Evolutionary conservation across 1,140 invertebrate genomes (phyloP), one percentile per base, ranked within the genome.

Genomic region (Pseudomyrmex flavicornis): DNA sequence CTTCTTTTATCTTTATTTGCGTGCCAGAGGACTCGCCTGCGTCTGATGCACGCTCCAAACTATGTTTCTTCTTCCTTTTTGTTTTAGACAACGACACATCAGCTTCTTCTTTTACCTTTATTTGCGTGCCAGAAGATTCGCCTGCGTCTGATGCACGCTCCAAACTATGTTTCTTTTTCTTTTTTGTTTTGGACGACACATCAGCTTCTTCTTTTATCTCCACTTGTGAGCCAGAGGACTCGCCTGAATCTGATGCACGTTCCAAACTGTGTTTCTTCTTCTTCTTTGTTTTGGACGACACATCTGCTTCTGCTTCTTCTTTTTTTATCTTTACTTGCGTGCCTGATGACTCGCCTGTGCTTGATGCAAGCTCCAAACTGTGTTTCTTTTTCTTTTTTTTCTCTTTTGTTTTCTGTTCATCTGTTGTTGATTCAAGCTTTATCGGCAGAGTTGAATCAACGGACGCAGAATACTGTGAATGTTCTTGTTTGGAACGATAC

Each of bases 401-500:
- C 35, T 87, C 90, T 82, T 90, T 92, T 72, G 92, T 94, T 84
- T 88, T 93, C 61, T 69, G 91, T 46, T 85, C 90, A 88, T 80
- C 89, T 0, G 1, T 54, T 52, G 95, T 91, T 88, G 93, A 35
- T 92, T 94, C 84, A 88, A 89, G 93, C 61, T 95, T 95, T 2
- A 73, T 89, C n/a, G 95, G 93, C 44, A 96, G 85, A 13, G 96
- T 96, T 13, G 95, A 95, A 87, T 97, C 96, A 7, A 95, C 95
- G 70, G 95, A 95, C 56, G 92, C 91, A 13, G 95, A 95, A 93
- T 97, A 97, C 44, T 96, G 95, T 26, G 95, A 92, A n/a, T 96
- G 93, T 93, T 97, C 96, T 74, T 96, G 98, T 20, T 97, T 97
- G 58, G 96, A 96, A 86, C 98, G 97, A 93, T 99, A 99, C 94